Base-by-base conservation (phyloP, 2,797 vertebrate species). In the Melanotaenia parkinsoni region DNA sequence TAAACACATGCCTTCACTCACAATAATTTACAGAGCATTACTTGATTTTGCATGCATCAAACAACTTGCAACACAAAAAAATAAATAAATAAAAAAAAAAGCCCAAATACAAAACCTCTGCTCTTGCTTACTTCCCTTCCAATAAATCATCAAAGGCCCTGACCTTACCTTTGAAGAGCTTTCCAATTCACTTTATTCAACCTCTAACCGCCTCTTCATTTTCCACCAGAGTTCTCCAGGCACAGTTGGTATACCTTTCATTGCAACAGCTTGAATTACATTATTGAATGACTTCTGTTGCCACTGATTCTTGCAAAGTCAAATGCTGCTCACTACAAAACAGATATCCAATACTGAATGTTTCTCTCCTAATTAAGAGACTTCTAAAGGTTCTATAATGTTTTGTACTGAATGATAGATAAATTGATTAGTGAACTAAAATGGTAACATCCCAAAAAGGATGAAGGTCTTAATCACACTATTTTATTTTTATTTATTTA, bases 281-380 rank as follows among this genome's bases (percentile, higher is more conserved):
- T 83, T 79, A 84, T 77, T 76, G 74, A 88, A 78, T 68, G 66
- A 56, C 45, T 75, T 72, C 71, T 74, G 74, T 80, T 72, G 58
- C 79, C 67, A 67, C 65, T 64, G 70, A 81, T 76, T 84, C 72
- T 68, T 65, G 47, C 66, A 73, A 85, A 87, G 77, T 81, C 82
- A 84, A 82, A 85, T 60, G 62, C 57, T 59, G 74, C 65, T 67
- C 53, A 86, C 81, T 72, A 78, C 45, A 72, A 82, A 86, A 64
- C 12, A 71, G 58, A 80, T 73, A 70, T 71, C 60, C 72, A 76
- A 78, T 70, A 70, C 67, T 40, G 57, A 76, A 62, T n/a, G 38
- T 67, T 75, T 70, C 54, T 74, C 37, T 54, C 20, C 43, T 67
- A 81, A 74, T 85, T 73, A 86, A 71, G 3, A 71, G 38, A 1